These are phyloP conservation scores for Irena cyanogastra DNA, from an alignment of 2,113 vertebrate species.

Conservation along the genomic window DNA sequence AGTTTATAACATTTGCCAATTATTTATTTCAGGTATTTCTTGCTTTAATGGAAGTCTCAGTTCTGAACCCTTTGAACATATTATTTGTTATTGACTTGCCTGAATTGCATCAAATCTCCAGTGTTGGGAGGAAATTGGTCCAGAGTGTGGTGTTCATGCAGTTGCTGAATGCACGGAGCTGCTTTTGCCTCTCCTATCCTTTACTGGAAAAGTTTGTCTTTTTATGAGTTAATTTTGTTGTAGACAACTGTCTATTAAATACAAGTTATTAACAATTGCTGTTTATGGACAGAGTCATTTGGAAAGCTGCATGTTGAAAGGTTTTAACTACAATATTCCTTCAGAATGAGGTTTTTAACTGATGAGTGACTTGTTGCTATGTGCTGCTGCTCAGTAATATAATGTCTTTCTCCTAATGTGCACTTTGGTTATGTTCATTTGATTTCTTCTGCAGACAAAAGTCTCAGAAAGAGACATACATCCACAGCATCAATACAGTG, in stretches of 20 bases:
- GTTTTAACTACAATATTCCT: constrained; percentile 31
- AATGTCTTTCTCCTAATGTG: constrained; percentile 33
- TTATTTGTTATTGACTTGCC: neutral
- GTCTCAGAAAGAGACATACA: constrained; percentile 12
- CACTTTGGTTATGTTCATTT: constrained; percentile 45
- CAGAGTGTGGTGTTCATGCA: neutral
- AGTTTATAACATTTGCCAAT: neutral
- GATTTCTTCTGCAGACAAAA: constrained; percentile 44
- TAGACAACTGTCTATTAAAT: constrained; percentile 36
- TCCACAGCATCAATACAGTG: neutral
- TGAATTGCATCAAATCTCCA: neutral
- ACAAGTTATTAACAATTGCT: constrained; percentile 40
- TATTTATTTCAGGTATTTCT: neutral
- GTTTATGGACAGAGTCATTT: constrained; percentile 38
- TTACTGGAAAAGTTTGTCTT: constrained; percentile 26
- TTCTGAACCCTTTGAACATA: neutral
- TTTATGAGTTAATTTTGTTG: constrained; percentile 40
- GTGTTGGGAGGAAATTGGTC: neutral
- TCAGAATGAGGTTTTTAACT: constrained; percentile 36
- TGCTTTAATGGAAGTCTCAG: neutral
- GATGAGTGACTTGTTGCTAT: constrained; percentile 41
- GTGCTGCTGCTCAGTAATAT: neutral
- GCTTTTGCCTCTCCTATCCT: neutral
- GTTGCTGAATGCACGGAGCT: neutral
- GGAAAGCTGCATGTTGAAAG: constrained; percentile 24